Evolutionary conservation across 2,797 vertebrate species (phyloP).

Genomic region (Lates japonicus): DNA sequence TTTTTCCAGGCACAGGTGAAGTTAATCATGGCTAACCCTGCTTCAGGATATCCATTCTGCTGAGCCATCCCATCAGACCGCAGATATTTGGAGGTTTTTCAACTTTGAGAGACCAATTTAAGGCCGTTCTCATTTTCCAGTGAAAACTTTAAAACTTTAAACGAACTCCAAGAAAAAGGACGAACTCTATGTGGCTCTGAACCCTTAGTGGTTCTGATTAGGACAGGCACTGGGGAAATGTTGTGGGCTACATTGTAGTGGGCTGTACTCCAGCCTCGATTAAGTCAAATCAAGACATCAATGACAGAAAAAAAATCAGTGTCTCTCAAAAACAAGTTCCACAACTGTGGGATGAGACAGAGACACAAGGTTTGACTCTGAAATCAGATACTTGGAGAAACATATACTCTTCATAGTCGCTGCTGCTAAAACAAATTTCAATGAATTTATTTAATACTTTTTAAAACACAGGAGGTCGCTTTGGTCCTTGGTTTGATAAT

Average conservation of each 20-base stretch:
- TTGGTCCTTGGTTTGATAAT: conserved; percentile 62
- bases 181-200: conserved; percentile 64
- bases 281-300: conserved; percentile 46
- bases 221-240: conserved; percentile 82
- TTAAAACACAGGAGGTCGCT: conserved; percentile 51
- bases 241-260: conserved; percentile 76
- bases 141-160: conserved; percentile 23
- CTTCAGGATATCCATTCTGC: conserved; percentile 23
- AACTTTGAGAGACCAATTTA: conserved; percentile 54
- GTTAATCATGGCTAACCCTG: conserved; percentile 27
- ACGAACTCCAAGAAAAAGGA: conserved; percentile 12
- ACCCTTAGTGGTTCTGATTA: conserved; percentile 87
- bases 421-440: conserved; percentile 28
- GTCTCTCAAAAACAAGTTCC: conserved; percentile 13
- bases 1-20: conserved; percentile 30
- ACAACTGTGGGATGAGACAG: conserved; percentile 34
- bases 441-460: conserved; percentile 70
- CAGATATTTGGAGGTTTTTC: conserved; percentile 51
- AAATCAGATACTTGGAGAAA: conserved; percentile 42
- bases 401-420: conserved; percentile 37
- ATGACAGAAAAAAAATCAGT: conserved; percentile 2
- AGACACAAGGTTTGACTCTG: conserved; percentile 21
- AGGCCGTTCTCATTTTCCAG: conserved; percentile 59
- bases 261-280: conserved; percentile 44
- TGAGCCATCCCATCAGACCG: conserved; percentile 15